Evolutionary conservation across 2,797 vertebrate species (phyloP).

Genomic region (Thaleichthys pacificus): DNA sequence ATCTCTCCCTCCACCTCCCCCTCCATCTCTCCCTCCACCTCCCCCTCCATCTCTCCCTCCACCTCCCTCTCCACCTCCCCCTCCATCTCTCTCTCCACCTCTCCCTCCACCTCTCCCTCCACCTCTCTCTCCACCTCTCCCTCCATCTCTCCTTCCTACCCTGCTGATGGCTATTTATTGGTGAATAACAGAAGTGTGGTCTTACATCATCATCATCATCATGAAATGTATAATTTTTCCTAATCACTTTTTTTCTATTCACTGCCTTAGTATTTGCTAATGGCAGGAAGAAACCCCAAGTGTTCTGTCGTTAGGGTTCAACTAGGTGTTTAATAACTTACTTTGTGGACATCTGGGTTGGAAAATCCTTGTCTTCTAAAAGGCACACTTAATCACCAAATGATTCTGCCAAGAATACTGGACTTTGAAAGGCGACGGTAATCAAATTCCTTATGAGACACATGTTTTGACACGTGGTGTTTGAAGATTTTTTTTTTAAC

Average conservation of each 20-base stretch:
- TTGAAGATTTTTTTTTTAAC: slow-evolving; percentile 26
- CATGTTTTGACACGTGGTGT: slow-evolving; percentile 26
- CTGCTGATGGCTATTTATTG: slow-evolving; percentile 1
- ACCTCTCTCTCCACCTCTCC: slow-evolving; percentile 6
- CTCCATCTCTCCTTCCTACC: not conserved
- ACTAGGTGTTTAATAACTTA: slow-evolving; percentile 44
- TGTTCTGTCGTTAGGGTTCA: slow-evolving; percentile 33
- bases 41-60: slow-evolving; percentile 8
- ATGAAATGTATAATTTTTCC: slow-evolving; percentile 38
- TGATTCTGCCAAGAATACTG: slow-evolving; percentile 37
- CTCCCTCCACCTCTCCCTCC: not conserved
- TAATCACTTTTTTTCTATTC: slow-evolving; percentile 50
- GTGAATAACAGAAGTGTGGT: slow-evolving; percentile 44
- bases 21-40: slow-evolving; percentile 7
- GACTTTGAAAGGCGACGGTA: slow-evolving; percentile 13
- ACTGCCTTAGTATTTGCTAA: slow-evolving; percentile 36
- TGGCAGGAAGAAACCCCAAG: slow-evolving; percentile 29
- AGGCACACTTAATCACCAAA: slow-evolving; percentile 48
- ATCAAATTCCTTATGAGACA: slow-evolving; percentile 27
- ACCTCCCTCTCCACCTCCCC: not conserved
- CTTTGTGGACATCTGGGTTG: slow-evolving; percentile 21
- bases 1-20: not conserved
- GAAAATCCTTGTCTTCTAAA: slow-evolving; percentile 28
- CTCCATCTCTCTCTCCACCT: not conserved
- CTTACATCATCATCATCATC: slow-evolving; percentile 67